Conservation (phyloP, 2,113 vertebrate species). For the Macrotus californicus region DNA sequence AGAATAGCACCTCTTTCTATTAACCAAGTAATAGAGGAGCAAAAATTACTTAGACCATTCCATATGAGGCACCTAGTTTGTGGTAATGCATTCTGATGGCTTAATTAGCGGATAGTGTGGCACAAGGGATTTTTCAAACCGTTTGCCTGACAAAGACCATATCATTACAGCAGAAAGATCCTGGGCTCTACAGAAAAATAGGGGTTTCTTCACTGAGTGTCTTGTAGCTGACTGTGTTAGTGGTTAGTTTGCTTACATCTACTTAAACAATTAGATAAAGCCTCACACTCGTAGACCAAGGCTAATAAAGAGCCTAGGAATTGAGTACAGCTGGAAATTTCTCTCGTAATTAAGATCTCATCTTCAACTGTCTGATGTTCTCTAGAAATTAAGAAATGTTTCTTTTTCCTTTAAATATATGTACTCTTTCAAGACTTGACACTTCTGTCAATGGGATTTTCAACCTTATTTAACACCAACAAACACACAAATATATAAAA, state of each 20-base stretch:
- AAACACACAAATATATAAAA: not conserved
- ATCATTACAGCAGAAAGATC: conserved; percentile 71
- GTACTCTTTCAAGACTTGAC: conserved; percentile 53
- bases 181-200: conserved; percentile 68
- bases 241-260: conserved; percentile 69
- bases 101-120: conserved; percentile 77
- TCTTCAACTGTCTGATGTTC: conserved; percentile 43
- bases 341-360: conserved; percentile 70
- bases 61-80: conserved; percentile 72
- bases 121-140: conserved; percentile 76
- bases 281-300: conserved; percentile 23
- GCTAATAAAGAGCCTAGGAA: conserved; percentile 71
- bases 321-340: conserved; percentile 76
- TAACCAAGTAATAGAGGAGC: conserved; percentile 79
- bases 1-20: conserved; percentile 81
- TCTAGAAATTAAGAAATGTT: conserved; percentile 47
- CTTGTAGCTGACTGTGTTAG: conserved; percentile 38
- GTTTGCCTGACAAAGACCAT: conserved; percentile 77
- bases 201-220: conserved; percentile 74
- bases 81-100: conserved; percentile 81
- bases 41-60: conserved; percentile 77
- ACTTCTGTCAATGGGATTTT: conserved; percentile 63
- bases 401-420: conserved; percentile 39
- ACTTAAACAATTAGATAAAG: conserved; percentile 78
- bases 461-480: conserved; percentile 39